Conservation (phyloP, 1,140 invertebrate species). For the Heliconius hewitsoni region DNA sequence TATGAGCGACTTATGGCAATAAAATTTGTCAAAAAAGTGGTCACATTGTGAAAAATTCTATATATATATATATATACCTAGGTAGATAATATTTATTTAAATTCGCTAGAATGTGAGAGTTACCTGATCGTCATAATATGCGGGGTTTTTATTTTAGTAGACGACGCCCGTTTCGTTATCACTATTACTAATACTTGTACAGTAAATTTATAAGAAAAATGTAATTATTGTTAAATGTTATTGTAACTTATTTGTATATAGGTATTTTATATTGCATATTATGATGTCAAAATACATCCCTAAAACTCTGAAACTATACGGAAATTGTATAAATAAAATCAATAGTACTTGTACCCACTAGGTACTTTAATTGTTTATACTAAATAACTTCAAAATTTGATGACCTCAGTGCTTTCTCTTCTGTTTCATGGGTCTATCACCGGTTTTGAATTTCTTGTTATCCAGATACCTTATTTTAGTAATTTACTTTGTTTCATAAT, state of each 20-base stretch:
- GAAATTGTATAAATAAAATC: background rate
- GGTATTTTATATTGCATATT: background rate
- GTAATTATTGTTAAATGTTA: slow-evolving; percentile 5
- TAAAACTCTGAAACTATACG: background rate
- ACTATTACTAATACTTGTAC: background rate
- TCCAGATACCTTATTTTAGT: background rate
- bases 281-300: background rate
- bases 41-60: too few species aligned
- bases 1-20: too few species aligned
- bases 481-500: background rate
- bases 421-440: background rate
- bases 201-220: background rate
- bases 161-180: too few species aligned
- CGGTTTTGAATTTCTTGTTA: background rate
- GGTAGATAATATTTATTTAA: too few species aligned
- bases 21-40: too few species aligned
- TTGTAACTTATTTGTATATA: background rate
- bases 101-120: too few species aligned
- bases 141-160: background rate
- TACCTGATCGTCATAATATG: too few species aligned
- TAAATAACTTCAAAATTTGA: too few species aligned
- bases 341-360: too few species aligned
- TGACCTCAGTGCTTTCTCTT: background rate
- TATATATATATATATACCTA: too few species aligned
- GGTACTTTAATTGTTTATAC: too few species aligned